phyloP scores from a whole-genome alignment of 1,140 invertebrate genomes.

The Muscidifurax raptorellus region DNA sequence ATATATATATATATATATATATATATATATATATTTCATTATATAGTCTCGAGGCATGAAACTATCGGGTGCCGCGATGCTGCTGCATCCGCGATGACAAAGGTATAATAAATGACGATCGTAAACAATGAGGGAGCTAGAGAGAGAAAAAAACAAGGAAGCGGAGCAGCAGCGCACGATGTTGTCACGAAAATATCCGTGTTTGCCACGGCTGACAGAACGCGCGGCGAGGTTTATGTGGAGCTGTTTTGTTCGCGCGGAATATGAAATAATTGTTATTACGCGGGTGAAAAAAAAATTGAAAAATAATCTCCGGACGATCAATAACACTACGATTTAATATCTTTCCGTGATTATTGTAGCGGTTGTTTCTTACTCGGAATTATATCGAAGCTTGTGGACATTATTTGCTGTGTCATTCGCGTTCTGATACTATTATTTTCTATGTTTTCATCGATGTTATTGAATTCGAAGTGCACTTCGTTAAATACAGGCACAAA shows the following conservation, averaged over 20 bases:
- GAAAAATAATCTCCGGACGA: neutral
- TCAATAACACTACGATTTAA: neutral
- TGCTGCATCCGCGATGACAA: slow-evolving; percentile 28
- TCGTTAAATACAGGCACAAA: too few species aligned
- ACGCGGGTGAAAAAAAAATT: neutral
- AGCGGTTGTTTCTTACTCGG: too few species aligned
- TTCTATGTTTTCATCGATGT: too few species aligned
- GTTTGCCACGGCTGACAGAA: neutral
- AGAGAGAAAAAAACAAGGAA: slow-evolving; percentile 5
- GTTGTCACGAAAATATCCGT: slow-evolving; percentile 7
- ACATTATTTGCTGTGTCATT: too few species aligned
- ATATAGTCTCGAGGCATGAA: neutral
- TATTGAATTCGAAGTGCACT: too few species aligned
- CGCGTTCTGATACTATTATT: too few species aligned
- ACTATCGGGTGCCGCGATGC: neutral
- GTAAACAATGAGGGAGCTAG: slow-evolving; percentile 17
- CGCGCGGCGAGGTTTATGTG: too few species aligned
- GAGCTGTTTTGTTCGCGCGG: too few species aligned
- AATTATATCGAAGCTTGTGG: too few species aligned
- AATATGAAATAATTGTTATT: neutral
- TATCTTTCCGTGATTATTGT: too few species aligned
- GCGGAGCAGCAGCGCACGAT: neutral
- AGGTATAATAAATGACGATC: slow-evolving; percentile 18
- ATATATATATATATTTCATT: too few species aligned
- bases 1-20: too few species aligned